Percentiles rank a stretch among this genome's conserved stretches.
phyloP scores from a whole-genome alignment of 2,888 invertebrate genomes.

The Dynastes tityus region DNA sequence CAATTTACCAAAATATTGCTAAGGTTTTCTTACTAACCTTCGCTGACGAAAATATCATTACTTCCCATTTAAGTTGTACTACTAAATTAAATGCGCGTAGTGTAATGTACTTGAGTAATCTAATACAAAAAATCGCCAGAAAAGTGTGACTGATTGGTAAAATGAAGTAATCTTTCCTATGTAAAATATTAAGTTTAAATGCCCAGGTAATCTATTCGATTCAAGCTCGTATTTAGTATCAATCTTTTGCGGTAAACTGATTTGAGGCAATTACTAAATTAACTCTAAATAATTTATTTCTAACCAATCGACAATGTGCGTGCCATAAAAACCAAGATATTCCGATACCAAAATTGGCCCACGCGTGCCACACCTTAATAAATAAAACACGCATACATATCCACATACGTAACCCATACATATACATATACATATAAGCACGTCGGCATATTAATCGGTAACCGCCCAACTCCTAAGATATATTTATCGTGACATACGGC shows the following conservation, averaged over 20 bases:
- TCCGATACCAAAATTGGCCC: constrained; percentile 24
- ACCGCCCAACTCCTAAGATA: constrained; percentile 19
- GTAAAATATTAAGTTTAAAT: too few relatives aligned
- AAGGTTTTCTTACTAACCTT: too few relatives aligned
- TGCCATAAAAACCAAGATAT: constrained; percentile 14
- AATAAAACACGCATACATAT: constrained; percentile 14
- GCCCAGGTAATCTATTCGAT: background rate
- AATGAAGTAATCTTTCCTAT: too few relatives aligned
- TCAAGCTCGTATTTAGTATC: background rate
- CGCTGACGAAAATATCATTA: too few relatives aligned
- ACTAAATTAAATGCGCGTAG: too few relatives aligned
- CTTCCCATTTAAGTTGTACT: too few relatives aligned
- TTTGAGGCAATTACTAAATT: constrained; percentile 15
- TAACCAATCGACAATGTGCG: constrained; percentile 10
- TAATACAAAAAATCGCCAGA: too few relatives aligned
- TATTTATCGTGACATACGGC: constrained; percentile 23
- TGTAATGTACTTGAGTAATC: too few relatives aligned
- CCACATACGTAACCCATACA: background rate
- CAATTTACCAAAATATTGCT: too few relatives aligned
- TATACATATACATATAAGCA: background rate
- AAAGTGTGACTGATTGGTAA: too few relatives aligned
- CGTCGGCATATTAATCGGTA: constrained; percentile 1
- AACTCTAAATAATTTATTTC: constrained; percentile 27
- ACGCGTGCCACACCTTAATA: constrained; percentile 35
- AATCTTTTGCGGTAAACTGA: background rate